phyloP scores from a whole-genome alignment of 1,140 invertebrate species.

The Mamestra configurata region DNA sequence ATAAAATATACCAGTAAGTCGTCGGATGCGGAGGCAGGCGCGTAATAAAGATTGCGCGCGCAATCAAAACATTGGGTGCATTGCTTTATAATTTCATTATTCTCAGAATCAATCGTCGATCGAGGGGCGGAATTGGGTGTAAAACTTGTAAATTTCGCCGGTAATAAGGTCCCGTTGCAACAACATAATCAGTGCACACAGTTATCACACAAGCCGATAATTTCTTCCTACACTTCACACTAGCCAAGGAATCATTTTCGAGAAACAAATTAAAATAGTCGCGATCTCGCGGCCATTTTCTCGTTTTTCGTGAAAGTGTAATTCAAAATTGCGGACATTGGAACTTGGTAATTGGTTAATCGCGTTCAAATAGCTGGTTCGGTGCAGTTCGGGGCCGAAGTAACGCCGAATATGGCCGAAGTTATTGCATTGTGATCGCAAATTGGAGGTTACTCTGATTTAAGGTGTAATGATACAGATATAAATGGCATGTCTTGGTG shows the following conservation, averaged over 20 bases:
- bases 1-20: constrained; percentile 14
- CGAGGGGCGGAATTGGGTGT: constrained; percentile 57
- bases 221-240: constrained; percentile 65
- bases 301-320: constrained; percentile 41
- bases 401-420: constrained; percentile 26
- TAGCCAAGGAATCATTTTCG: constrained; percentile 59
- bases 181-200: constrained; percentile 57
- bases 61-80: constrained; percentile 56
- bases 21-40: constrained; percentile 13
- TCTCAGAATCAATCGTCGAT: constrained; percentile 70
- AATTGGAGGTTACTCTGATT: neutral
- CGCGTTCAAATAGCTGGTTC: constrained; percentile 30
- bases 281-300: constrained; percentile 15
- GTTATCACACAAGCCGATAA: constrained; percentile 54
- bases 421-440: constrained; percentile 42
- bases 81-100: constrained; percentile 68
- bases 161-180: constrained; percentile 67
- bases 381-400: neutral
- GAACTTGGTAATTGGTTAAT: constrained; percentile 53
- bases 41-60: constrained; percentile 47
- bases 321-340: constrained; percentile 25
- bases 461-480: constrained; percentile 25
- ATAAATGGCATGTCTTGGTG: neutral
- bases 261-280: constrained; percentile 59
- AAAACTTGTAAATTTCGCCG: constrained; percentile 61